phyloP scores from a whole-genome alignment of 2,797 vertebrate genomes.

The Denticeps clupeoides region DNA sequence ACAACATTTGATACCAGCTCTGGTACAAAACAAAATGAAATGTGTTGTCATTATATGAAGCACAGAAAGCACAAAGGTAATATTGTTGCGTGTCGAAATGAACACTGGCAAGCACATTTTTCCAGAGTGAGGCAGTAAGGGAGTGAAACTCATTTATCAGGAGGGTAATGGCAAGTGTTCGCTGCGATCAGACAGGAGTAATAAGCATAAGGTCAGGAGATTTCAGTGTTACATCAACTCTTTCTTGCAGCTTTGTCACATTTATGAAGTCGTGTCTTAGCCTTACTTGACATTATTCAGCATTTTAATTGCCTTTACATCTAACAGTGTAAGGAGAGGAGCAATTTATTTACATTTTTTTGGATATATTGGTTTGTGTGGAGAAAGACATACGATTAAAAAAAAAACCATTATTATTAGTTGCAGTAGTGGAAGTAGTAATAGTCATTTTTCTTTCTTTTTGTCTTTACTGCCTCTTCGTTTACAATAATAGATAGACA shows the following conservation, averaged over 20 bases:
- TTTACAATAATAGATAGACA: background rate
- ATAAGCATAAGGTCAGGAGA: slow-evolving; percentile 59
- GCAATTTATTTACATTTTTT: slow-evolving; percentile 39
- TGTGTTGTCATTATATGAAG: too few relatives aligned
- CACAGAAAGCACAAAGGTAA: too few relatives aligned
- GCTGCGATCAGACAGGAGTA: slow-evolving; percentile 52
- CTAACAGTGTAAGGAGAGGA: slow-evolving; percentile 48
- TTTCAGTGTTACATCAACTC: slow-evolving; percentile 50
- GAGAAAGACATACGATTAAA: too few relatives aligned
- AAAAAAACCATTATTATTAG: too few relatives aligned
- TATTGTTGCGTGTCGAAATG: too few relatives aligned
- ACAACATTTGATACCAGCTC: too few relatives aligned
- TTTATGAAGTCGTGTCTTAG: slow-evolving; percentile 54
- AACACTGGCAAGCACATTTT: too few relatives aligned
- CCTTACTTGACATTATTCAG: slow-evolving; percentile 57
- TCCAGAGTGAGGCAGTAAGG: background rate
- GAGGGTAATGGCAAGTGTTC: slow-evolving; percentile 37
- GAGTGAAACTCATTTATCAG: slow-evolving; percentile 25
- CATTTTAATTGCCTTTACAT: slow-evolving; percentile 62
- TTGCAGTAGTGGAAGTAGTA: too few relatives aligned
- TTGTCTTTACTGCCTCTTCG: too few relatives aligned
- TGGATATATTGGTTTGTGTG: too few relatives aligned
- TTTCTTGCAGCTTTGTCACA: slow-evolving; percentile 47
- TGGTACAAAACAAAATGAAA: too few relatives aligned
- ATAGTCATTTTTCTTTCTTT: too few relatives aligned